phyloP scores from a whole-genome alignment of 30 jellyfish, hydroid and myxozoan genomes.

The Cassiopea andromeda region DNA sequence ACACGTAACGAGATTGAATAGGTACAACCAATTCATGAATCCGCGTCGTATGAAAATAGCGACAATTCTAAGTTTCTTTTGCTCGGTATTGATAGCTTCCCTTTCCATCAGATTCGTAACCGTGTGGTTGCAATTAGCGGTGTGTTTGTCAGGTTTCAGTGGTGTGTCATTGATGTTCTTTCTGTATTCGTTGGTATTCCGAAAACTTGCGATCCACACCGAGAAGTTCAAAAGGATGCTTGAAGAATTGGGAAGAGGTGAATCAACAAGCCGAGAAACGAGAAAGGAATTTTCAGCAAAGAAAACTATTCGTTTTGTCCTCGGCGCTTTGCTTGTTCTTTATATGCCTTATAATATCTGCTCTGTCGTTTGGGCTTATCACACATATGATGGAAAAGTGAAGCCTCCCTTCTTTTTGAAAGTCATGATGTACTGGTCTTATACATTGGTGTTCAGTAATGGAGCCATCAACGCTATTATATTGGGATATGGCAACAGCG shows the following conservation, averaged over 20 bases:
- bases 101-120: background rate
- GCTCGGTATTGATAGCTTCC: conserved; percentile 4
- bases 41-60: background rate
- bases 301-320: conserved; percentile 2
- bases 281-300: no score
- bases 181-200: conserved; percentile 8
- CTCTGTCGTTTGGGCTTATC: conserved; percentile 17
- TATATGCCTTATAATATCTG: conserved; percentile 41
- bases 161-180: conserved; percentile 15
- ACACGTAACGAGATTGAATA: no score
- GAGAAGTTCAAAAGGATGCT: no score
- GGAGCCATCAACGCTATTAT: conserved; percentile 47
- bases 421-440: background rate
- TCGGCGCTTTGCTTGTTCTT: conserved; percentile 26
- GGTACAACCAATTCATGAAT: no score
- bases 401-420: conserved; percentile 1
- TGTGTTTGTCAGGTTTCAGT: background rate
- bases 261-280: no score
- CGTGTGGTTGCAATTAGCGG: conserved; percentile 13
- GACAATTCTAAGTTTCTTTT: conserved; percentile 10
- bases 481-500: conserved; percentile 40
- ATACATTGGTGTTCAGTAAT: conserved; percentile 18
- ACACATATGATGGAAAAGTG: conserved; percentile 3
- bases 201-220: no score
- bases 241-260: no score